Percentiles rank a stretch among this genome's conserved stretches.
Evolutionary conservation across 2,888 invertebrate genomes (phyloP).

Genomic region (Steinernema scapterisci): DNA sequence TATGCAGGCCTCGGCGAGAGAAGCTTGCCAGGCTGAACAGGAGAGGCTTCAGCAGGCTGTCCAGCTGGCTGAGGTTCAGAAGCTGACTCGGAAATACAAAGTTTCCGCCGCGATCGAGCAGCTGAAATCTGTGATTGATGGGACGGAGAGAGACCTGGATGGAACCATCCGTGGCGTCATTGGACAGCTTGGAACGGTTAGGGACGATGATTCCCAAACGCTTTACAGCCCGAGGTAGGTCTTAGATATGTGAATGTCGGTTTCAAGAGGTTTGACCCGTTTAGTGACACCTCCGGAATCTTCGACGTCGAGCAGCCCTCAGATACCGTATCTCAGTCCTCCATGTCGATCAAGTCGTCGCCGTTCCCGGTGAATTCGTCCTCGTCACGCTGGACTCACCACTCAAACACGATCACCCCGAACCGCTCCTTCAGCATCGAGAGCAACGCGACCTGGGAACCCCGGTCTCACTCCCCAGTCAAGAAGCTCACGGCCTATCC

Average conservation of each 20-base stretch:
- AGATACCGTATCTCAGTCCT: conserved; percentile 59
- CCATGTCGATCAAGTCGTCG: conserved; percentile 58
- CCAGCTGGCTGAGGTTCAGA: conserved; percentile 65
- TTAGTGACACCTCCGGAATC: conserved; percentile 38
- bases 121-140: conserved; percentile 37
- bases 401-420: conserved; percentile 36
- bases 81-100: conserved; percentile 66
- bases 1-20: conserved; percentile 45
- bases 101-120: conserved; percentile 65
- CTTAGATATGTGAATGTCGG: background rate
- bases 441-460: conserved; percentile 49
- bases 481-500: conserved; percentile 51
- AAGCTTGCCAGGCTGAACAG: conserved; percentile 59
- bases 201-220: conserved; percentile 57
- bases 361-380: conserved; percentile 37
- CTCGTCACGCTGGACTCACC: background rate
- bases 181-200: conserved; percentile 54
- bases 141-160: conserved; percentile 31
- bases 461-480: conserved; percentile 43
- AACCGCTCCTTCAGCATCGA: conserved; percentile 48
- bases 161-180: conserved; percentile 48
- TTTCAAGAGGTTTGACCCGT: no score
- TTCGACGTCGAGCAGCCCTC: conserved; percentile 47
- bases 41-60: conserved; percentile 63
- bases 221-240: conserved; percentile 41